Evolutionary conservation across 2,113 vertebrate genomes (phyloP), one percentile per base, ranked within the genome.

Genomic region (Gymnobelideus leadbeateri): DNA sequence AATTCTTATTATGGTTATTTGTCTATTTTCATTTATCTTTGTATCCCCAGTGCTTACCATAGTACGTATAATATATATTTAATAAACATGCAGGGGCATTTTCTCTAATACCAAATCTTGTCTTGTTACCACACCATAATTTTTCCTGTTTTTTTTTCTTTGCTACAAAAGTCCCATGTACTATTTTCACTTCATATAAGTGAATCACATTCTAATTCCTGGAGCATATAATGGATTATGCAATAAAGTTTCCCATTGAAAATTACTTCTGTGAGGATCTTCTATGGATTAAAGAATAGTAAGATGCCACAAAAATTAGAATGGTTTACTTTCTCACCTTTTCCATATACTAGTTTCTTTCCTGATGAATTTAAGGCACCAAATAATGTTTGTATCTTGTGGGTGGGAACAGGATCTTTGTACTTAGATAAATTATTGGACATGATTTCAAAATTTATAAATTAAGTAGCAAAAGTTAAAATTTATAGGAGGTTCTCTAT

Each of bases 381-480:
- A 57, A 24, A 51, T 89, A 93, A 96, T 3, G 19, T 84, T 77
- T 26, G 19, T 3, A 49, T 50, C 16, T 14, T 28, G 7, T 91
- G 19, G 28, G 21, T 89, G n/a, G 52, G 91, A 51, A 57, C 3
- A 93, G n/a, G 16, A 51, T 31, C 89, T 43, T 16, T 54, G 54
- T 92, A 14, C 26, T 93, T 93, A 92, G 68, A 94, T 53, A 92
- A 93, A 91, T 91, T 26, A 91, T 26, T 6, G 93, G 50, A 9
- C 11, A n/a, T 54, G 51, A 93, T 90, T 93, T 90, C 54, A 91
- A 95, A n/a, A 93, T 49, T 84, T 93, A 94, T 51, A 90, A 93
- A 92, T 90, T 93, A 93, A 43, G 28, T 31, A 14, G 93, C 12
- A 28, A 94, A 19, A 89, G 46, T 49, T 68, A 91, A 51, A 89